These are phyloP conservation scores for Apotomis turbidana DNA, from an alignment of 2,888 invertebrate species.

Conservation along the genomic window DNA sequence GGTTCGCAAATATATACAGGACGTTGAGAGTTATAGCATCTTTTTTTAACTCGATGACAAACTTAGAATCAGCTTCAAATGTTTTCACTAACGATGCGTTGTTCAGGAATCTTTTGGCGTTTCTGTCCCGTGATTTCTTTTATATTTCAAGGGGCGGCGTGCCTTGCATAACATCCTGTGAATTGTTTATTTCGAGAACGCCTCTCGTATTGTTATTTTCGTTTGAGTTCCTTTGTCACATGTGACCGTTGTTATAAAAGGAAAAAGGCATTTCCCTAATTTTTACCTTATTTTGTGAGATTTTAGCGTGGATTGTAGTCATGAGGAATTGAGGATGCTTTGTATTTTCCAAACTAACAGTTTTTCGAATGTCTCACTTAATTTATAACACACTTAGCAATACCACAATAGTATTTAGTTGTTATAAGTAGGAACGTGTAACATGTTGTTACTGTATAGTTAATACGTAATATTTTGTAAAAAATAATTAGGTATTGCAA, in stretches of 20 bases:
- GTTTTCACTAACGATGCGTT: slow-evolving; percentile 62
- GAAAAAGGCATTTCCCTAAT: not conserved
- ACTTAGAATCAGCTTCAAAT: slow-evolving; percentile 63
- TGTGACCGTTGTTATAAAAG: not conserved
- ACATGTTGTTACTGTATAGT: too few relatives aligned
- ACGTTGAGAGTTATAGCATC: slow-evolving; percentile 50
- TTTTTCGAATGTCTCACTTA: too few relatives aligned
- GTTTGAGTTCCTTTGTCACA: slow-evolving; percentile 20
- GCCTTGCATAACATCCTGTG: slow-evolving; percentile 30
- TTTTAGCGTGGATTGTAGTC: not conserved
- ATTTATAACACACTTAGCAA: too few relatives aligned
- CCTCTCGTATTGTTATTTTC: slow-evolving; percentile 25
- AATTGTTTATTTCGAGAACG: slow-evolving; percentile 27
- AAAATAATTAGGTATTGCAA: too few relatives aligned
- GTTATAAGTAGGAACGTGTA: too few relatives aligned
- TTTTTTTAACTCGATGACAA: slow-evolving; percentile 75
- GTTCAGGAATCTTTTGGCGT: slow-evolving; percentile 63
- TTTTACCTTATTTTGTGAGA: not conserved
- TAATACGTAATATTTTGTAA: too few relatives aligned
- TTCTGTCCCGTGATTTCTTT: slow-evolving; percentile 54
- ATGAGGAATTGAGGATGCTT: not conserved
- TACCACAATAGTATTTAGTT: too few relatives aligned
- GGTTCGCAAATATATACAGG: slow-evolving; percentile 35
- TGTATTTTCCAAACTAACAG: too few relatives aligned
- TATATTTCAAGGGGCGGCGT: slow-evolving; percentile 44